Base-by-base conservation (phyloP, 1,140 invertebrate genomes). In the Andrena cerasifolii region DNA sequence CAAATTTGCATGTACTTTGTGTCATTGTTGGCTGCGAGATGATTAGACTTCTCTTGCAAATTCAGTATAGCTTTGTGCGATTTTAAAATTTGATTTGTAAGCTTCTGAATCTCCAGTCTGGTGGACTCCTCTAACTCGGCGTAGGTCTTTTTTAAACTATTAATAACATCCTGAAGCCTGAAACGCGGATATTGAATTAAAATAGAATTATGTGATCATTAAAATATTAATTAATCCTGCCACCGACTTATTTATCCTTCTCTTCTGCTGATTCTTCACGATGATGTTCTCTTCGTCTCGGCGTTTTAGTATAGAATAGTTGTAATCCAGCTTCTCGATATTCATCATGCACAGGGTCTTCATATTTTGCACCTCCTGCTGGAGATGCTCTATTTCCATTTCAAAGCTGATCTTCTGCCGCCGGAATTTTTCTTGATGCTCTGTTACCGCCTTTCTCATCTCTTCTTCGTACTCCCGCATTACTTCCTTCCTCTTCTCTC, bases 281-380 rank as follows among this genome's bases (percentile, higher is more conserved):
- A 97, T 96, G 0, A 95, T 93, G 89, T 97, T 98, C 90, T 98
- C 97, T 74, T 97, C 96, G 87, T 98, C 97, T 10, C 97, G 93
- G 88, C 95, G 96, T 90, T 97, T 97, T 24, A 98, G 87, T 12
- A 98, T 95, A 73, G 94, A 93, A 87, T 97, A 98, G 91, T 97
- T 98, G 83, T 98, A 98, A 85, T 97, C 96, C 31, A 98, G 92
- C 89, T 98, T 98, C 88, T 98, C 97, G 5, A 95, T 95, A 86
- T 98, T 98, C 78, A 98, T 94, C 78, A 94, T 88, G 74, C 94
- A 95, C 2, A 93, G 86, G 3, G 95, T 94, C 89, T 97, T 96
- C 62, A 97, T 95, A 80, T 95, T 95, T 84, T 97, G 95, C 33
- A 98, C 88, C 88, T 98, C 95, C 72, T 95, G 94, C 86, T 98